phyloP scores from a whole-genome alignment of 1,140 invertebrate genomes.

The Oryctes rhinoceros region DNA sequence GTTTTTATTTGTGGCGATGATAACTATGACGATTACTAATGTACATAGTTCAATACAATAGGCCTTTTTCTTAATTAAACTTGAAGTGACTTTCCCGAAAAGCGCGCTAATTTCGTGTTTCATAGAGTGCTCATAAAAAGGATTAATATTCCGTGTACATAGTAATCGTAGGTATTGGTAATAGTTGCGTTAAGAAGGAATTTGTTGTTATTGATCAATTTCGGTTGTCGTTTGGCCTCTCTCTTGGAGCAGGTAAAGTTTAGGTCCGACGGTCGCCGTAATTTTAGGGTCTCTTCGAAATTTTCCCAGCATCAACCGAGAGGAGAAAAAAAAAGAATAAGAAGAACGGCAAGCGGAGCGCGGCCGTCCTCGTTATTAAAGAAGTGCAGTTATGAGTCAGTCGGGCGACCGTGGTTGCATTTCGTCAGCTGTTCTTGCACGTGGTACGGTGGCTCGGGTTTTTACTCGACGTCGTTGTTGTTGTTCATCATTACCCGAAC shows the following conservation, averaged over 20 bases:
- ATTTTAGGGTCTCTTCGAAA: constrained; percentile 23
- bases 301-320: constrained; percentile 23
- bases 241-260: constrained; percentile 27
- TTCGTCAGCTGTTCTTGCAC: constrained; percentile 55
- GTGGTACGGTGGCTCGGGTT: constrained; percentile 44
- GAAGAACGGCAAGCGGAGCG: constrained; percentile 36
- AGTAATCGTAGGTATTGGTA: background rate
- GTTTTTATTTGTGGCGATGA: too few species aligned
- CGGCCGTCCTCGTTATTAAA: constrained; percentile 30
- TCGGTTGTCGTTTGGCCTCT: constrained; percentile 6
- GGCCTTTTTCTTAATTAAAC: background rate
- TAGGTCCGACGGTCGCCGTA: constrained; percentile 27
- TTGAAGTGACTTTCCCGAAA: background rate
- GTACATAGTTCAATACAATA: too few species aligned
- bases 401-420: constrained; percentile 31
- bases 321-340: constrained; percentile 22
- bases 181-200: background rate
- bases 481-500: constrained; percentile 42
- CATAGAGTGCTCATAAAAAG: too few species aligned
- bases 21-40: too few species aligned
- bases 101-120: background rate
- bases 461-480: constrained; percentile 33
- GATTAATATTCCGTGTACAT: background rate
- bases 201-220: constrained; percentile 34
- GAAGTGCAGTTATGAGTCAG: constrained; percentile 40